A percentile compares a stretch with the other conserved stretches of the same genome.
Conservation (phyloP, 2,797 vertebrate genomes). For the Paedocypris micromegethes region DNA sequence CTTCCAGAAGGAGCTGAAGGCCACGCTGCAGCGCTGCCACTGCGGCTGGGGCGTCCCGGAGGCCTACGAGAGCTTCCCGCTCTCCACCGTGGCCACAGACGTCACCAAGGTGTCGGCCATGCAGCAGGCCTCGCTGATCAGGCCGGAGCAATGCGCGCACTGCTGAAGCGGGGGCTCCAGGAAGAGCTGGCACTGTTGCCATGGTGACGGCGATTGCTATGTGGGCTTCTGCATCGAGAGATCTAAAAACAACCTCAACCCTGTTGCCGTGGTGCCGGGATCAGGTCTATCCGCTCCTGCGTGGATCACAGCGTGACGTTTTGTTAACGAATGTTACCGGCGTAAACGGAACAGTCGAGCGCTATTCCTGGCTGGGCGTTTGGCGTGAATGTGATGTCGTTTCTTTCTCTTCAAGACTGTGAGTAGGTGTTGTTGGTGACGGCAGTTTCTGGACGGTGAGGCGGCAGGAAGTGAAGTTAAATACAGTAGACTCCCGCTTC, state of each 20-base stretch:
- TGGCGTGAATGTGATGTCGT: not conserved
- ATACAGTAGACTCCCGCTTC: too few relatives aligned
- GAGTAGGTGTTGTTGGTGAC: not conserved
- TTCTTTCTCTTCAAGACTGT: conserved; percentile 11
- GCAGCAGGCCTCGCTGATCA: conserved; percentile 40
- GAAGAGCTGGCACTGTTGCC: conserved; percentile 32
- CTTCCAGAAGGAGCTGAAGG: conserved; percentile 72
- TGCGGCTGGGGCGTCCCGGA: conserved; percentile 59
- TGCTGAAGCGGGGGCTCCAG: conserved; percentile 25
- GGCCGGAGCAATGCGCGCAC: conserved; percentile 21
- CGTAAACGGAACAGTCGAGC: not conserved
- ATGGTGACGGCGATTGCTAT: conserved; percentile 32
- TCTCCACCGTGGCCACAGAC: conserved; percentile 73
- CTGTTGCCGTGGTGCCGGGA: not conserved
- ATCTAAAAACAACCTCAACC: conserved; percentile 28
- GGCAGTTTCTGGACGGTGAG: not conserved
- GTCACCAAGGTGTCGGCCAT: conserved; percentile 67
- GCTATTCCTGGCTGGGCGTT: not conserved
- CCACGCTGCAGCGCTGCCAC: conserved; percentile 64
- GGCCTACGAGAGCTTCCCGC: conserved; percentile 70
- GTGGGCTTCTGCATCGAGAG: conserved; percentile 29
- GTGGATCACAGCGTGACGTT: not conserved
- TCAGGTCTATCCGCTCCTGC: not conserved
- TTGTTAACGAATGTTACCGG: conserved; percentile 6
- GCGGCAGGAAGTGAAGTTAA: too few relatives aligned